Evolutionary conservation across 2,888 invertebrate genomes (phyloP), one percentile per base, ranked within the genome.

Genomic region (Pollenia amentaria): DNA sequence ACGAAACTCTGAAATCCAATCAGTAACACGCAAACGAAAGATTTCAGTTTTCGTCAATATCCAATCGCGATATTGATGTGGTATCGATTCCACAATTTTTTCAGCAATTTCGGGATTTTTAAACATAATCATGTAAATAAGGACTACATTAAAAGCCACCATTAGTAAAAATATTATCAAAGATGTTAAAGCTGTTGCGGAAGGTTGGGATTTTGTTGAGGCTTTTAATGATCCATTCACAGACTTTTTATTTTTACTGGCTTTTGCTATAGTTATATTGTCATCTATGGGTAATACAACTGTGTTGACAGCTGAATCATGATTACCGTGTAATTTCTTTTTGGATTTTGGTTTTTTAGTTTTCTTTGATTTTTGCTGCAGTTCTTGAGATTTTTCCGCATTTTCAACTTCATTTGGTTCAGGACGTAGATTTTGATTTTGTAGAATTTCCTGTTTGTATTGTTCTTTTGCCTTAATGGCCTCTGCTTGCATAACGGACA

Each of bases 31-130:
- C 48, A 93, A 84, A 12, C 92, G 92, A 88, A 93, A 92, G 84
- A 92, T 89, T 88, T 93, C 92, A 14, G 92, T 91, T 81, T 92
- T 93, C 62, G 92, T 91, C 57, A 92, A 79, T 51, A 93, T 91
- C 91, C 92, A 91, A 88, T 93, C 91, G 12, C 93, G 92, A 89
- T 93, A 93, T 76, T 92, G 91, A 67, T 90, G 90, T 0, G 93
- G 93, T 89, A 93, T 92, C 57, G 90, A 90, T 84, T 92, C 92
- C 3, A 92, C 90, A 14, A 93, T 70, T 70, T 90, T 91, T 67
- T 93, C 93, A 2, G 91, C 92, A 72, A 93, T 92, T 80, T 93
- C 93, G 0, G 93, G 92, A 88, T 92, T 92, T 87, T 93, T 93
- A 76, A 92, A 93, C 90, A 92, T 93, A 38, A 93, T 91, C 87